These are phyloP conservation scores for Atractosteus spatula DNA, from an alignment of 2,113 vertebrate genomes.

Conservation along the genomic window DNA sequence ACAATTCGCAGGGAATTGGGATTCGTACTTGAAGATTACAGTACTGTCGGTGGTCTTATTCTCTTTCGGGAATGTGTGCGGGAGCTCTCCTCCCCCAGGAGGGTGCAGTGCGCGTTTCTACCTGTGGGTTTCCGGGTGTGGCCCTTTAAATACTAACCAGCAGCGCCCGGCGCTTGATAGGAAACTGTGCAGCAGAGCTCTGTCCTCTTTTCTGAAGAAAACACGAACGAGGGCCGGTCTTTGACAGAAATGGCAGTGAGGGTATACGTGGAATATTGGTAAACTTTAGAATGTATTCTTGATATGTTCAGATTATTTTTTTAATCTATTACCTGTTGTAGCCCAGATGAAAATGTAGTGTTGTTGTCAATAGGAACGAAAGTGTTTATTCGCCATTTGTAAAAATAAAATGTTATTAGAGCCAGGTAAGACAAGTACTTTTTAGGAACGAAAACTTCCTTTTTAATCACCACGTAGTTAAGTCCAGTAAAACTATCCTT, in stretches of 20 bases:
- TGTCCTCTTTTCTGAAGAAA: too few species aligned
- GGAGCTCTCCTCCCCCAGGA: constrained; percentile 15
- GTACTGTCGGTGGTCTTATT: neutral
- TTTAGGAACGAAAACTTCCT: too few species aligned
- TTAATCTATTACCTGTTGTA: too few species aligned
- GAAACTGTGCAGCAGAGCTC: neutral
- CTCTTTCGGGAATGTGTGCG: neutral
- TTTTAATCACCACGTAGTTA: too few species aligned
- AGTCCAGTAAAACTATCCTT: too few species aligned
- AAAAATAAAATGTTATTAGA: too few species aligned
- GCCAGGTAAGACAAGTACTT: too few species aligned
- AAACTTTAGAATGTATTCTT: constrained; percentile 23
- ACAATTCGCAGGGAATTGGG: neutral
- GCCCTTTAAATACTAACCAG: neutral
- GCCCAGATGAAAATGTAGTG: too few species aligned
- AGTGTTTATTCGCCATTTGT: too few species aligned
- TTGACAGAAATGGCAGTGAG: constrained; percentile 14
- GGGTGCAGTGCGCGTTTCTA: neutral
- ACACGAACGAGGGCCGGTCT: too few species aligned
- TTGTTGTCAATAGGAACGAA: too few species aligned
- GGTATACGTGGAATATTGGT: constrained; percentile 45
- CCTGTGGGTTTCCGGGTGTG: neutral
- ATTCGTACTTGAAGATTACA: neutral
- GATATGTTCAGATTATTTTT: too few species aligned
- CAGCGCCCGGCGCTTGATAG: neutral